Evolutionary conservation across 2,113 vertebrate genomes (phyloP), one percentile per base, ranked within the genome.

Genomic region (Marmota flaviventris): DNA sequence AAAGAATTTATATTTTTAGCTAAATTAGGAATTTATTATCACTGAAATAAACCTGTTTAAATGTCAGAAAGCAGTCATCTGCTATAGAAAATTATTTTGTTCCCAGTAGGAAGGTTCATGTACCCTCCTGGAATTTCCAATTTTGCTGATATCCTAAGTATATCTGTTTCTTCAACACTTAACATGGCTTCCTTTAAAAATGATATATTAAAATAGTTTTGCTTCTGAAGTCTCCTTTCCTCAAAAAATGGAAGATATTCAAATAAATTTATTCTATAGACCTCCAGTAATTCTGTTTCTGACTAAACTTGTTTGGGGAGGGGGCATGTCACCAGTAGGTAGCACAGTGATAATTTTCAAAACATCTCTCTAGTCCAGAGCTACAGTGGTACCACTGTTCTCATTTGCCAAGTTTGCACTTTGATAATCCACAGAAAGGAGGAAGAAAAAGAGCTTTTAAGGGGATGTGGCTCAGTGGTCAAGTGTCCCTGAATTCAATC

Each of bases 241-340:
- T n/a, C 13, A 53, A 42, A 9, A 70, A 27, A 32, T 45, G 56
- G 53, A 39, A 94, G 82, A 61, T 61, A 42, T 93, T 92, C 93
- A 9, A 75, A 0, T 95, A 88, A 39, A 89, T 69, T 94, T 11
- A 51, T 97, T 24, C 25, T 95, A 39, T 20, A 65, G 88, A 45
- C 58, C 42, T 48, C 94, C 63, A 12, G 70, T 3, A 39, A 77
- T 97, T 96, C 92, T 13, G 1, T 73, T 58, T 96, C 67, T 94
- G 37, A 83, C n/a, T 65, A 96, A 94, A 45, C 13, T 61, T 96
- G 58, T 63, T 48, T 93, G 88, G 29, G 92, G 37, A 67, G 93
- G 75, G 4, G 45, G 45, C 92, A 17, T 53, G 42, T 79, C 48
- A 20, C 85, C 88, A 5, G 56, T 75, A 34, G 0, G 42, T 76